Conservation (phyloP, 2,888 invertebrate genomes). For the Acleris literana region DNA sequence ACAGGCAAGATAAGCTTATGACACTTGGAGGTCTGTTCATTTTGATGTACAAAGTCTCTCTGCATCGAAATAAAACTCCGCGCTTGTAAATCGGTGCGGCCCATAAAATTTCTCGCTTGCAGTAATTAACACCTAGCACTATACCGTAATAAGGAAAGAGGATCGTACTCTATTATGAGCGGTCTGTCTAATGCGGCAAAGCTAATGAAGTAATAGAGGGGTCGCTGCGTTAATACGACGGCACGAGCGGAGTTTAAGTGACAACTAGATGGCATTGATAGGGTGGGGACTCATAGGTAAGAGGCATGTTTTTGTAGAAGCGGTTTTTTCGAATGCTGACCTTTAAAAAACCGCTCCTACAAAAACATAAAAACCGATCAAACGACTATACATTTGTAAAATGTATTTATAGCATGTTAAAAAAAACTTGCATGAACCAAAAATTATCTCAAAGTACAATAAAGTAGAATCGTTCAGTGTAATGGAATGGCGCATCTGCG, state of each 20-base stretch:
- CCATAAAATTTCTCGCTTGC: slow-evolving; percentile 55
- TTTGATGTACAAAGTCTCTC: background rate
- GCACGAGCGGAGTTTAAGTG: slow-evolving; percentile 20
- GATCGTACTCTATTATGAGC: slow-evolving; percentile 54
- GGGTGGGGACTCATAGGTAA: background rate
- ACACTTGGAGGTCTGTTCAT: background rate
- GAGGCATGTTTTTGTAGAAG: background rate
- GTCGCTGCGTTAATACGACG: slow-evolving; percentile 37
- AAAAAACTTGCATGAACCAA: too few species aligned
- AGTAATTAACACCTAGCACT: slow-evolving; percentile 61
- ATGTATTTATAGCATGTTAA: too few species aligned
- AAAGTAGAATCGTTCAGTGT: background rate
- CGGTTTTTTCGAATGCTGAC: too few species aligned
- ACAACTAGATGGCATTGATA: background rate
- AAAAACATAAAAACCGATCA: too few species aligned
- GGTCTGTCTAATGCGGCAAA: slow-evolving; percentile 48
- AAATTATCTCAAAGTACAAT: too few species aligned
- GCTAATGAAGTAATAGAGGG: slow-evolving; percentile 44
- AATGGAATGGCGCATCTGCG: slow-evolving; percentile 15
- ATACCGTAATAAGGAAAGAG: slow-evolving; percentile 56
- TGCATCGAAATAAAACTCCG: slow-evolving; percentile 8
- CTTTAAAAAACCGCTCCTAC: too few species aligned
- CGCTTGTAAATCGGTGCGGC: slow-evolving; percentile 43
- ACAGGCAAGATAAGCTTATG: too few species aligned
- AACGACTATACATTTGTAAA: too few species aligned